phyloP scores from a whole-genome alignment of 2,888 invertebrate species.

The Encarsia formosa region DNA sequence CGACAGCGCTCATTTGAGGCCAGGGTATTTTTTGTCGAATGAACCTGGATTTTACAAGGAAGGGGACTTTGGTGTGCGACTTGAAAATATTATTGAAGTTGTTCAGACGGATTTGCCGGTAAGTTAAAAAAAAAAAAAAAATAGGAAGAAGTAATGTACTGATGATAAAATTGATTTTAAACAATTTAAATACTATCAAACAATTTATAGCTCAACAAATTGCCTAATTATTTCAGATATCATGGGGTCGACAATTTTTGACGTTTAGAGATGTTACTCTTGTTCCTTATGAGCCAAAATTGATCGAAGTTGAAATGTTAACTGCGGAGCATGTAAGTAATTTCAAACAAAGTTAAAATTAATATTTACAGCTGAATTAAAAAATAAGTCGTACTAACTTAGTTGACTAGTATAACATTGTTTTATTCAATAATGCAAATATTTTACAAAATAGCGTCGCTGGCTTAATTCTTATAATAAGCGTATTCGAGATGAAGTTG shows the following conservation, averaged over 20 bases:
- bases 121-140: neutral
- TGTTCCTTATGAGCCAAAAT: constrained; percentile 81
- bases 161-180: too few species aligned
- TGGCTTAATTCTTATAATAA: constrained; percentile 80
- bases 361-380: neutral
- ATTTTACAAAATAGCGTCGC: constrained; percentile 45
- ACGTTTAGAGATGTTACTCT: constrained; percentile 79
- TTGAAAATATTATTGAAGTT: constrained; percentile 82
- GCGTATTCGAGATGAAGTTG: constrained; percentile 67
- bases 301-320: constrained; percentile 73
- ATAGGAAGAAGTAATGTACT: too few species aligned
- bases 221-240: constrained; percentile 27
- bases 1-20: constrained; percentile 47
- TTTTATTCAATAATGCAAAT: neutral
- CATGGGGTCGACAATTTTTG: constrained; percentile 57
- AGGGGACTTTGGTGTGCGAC: constrained; percentile 77
- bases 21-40: constrained; percentile 75
- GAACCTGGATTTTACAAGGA: constrained; percentile 89
- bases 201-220: too few species aligned
- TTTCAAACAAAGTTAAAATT: neutral
- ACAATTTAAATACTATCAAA: too few species aligned
- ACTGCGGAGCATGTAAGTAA: constrained; percentile 72
- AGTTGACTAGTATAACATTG: neutral
- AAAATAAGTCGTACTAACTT: neutral
- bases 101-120: constrained; percentile 52